A percentile compares a stretch with the other conserved stretches of the same genome.
Evolutionary conservation across 1,140 invertebrate species (phyloP).

Genomic region (Zaprionus vittiger): DNA sequence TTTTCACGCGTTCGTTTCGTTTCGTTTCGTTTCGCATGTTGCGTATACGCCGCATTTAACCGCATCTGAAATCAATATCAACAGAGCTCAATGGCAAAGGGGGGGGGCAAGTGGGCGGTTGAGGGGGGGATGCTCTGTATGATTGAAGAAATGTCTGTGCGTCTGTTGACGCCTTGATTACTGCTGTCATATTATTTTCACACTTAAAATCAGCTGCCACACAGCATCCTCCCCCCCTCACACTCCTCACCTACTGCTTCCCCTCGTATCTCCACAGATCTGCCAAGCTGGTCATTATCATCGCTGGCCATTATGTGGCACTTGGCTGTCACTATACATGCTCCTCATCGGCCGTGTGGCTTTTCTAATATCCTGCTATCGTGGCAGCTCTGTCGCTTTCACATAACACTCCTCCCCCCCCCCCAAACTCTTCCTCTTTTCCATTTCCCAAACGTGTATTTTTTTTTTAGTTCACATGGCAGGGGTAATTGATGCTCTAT

Average conservation of each 20-base stretch:
- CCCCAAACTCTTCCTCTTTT: background rate
- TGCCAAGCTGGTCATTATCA: constrained; percentile 64
- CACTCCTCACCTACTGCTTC: background rate
- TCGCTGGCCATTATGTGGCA: constrained; percentile 58
- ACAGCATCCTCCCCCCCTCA: background rate
- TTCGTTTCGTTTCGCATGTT: constrained; percentile 29
- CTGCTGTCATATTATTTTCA: constrained; percentile 80
- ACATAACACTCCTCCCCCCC: background rate
- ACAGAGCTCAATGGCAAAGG: background rate
- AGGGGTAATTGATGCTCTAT: constrained; percentile 46
- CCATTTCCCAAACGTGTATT: background rate
- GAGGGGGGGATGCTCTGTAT: background rate
- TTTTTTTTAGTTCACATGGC: constrained; percentile 24
- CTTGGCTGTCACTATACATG: constrained; percentile 72
- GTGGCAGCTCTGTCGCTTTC: background rate
- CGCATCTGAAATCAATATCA: constrained; percentile 70
- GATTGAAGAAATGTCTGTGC: constrained; percentile 3
- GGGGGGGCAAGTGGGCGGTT: too few relatives aligned
- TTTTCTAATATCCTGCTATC: constrained; percentile 64
- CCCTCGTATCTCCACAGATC: constrained; percentile 52
- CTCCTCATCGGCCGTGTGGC: constrained; percentile 39
- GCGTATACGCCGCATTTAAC: constrained; percentile 49
- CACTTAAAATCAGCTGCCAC: constrained; percentile 66
- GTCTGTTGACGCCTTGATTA: constrained; percentile 65
- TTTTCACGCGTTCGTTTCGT: constrained; percentile 31